Evolutionary conservation across 30 jellyfish, hydroid and myxozoan genomes (phyloP).

Genomic region (Aurelia aurita complex sp. Pacific): DNA sequence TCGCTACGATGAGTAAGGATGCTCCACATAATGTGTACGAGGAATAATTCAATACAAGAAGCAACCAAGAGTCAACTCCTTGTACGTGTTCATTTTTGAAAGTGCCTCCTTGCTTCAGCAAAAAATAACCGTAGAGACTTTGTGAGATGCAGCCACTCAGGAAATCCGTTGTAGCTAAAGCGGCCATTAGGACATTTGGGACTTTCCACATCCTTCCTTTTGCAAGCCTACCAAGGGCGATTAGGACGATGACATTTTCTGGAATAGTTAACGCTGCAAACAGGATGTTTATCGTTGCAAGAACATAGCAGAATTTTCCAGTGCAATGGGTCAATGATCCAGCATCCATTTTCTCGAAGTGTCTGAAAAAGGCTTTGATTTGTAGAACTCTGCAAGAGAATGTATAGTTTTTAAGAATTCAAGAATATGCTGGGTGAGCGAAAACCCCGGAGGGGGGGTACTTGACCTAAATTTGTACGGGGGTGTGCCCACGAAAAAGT

Average conservation of each 20-base stretch:
- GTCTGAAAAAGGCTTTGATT: no score
- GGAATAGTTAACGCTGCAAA: slow-evolving; percentile 69
- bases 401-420: no score
- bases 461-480: no score
- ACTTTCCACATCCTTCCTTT: slow-evolving; percentile 45
- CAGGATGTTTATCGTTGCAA: slow-evolving; percentile 44
- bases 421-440: no score
- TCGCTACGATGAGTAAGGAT: slow-evolving; percentile 57
- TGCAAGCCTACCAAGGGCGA: slow-evolving; percentile 32
- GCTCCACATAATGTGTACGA: slow-evolving; percentile 74
- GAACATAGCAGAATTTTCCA: slow-evolving; percentile 58
- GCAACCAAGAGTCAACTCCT: slow-evolving; percentile 51
- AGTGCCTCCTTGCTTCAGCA: slow-evolving; percentile 51
- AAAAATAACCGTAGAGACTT: slow-evolving; percentile 63
- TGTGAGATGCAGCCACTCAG: slow-evolving; percentile 70
- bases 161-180: slow-evolving; percentile 62
- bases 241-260: slow-evolving; percentile 45
- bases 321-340: slow-evolving; percentile 63
- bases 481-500: no score
- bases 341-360: slow-evolving; percentile 32
- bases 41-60: slow-evolving; percentile 55
- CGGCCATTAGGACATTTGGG: slow-evolving; percentile 60
- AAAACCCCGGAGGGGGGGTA: no score
- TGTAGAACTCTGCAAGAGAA: no score
- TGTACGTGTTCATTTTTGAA: slow-evolving; percentile 12